Evolutionary conservation across 2,888 invertebrate species (phyloP).

Genomic region (Malachius bipustulatus): DNA sequence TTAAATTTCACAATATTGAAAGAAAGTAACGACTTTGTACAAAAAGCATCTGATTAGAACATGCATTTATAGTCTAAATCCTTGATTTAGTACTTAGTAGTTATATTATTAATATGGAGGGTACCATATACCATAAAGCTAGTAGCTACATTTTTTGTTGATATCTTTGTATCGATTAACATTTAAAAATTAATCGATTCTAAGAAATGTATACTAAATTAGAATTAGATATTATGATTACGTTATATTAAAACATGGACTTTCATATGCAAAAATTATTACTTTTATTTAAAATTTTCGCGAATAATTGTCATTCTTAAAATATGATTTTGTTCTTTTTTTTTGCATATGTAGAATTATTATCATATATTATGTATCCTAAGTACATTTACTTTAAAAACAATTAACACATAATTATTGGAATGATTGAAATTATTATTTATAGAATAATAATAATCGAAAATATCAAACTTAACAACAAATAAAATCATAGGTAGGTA

Average conservation of each 20-base stretch:
- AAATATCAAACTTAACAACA: slow-evolving; percentile 20
- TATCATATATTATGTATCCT: slow-evolving; percentile 31
- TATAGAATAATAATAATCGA: slow-evolving; percentile 17
- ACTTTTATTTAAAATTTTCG: slow-evolving; percentile 21
- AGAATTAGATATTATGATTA: slow-evolving; percentile 25
- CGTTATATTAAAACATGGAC: slow-evolving; percentile 34
- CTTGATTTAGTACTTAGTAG: too few relatives aligned
- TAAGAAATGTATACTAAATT: not conserved
- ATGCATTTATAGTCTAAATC: slow-evolving; percentile 35
- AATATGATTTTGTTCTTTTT: slow-evolving; percentile 26
- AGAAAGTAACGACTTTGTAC: slow-evolving; percentile 36
- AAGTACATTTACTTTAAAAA: slow-evolving; percentile 27
- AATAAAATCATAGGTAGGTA: too few relatives aligned
- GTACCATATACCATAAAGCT: slow-evolving; percentile 39
- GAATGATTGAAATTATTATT: not conserved
- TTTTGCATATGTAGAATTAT: slow-evolving; percentile 35
- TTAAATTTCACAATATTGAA: slow-evolving; percentile 23
- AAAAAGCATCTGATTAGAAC: slow-evolving; percentile 37
- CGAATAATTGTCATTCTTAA: slow-evolving; percentile 21
- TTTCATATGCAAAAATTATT: slow-evolving; percentile 36
- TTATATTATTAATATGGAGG: slow-evolving; percentile 33
- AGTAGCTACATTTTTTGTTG: slow-evolving; percentile 31
- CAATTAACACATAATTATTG: not conserved
- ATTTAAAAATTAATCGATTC: not conserved
- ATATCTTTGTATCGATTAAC: slow-evolving; percentile 13